Percentiles rank a stretch among this genome's conserved stretches.
Evolutionary conservation across 2,888 invertebrate genomes (phyloP).

Genomic region (Yponomeuta cagnagella): DNA sequence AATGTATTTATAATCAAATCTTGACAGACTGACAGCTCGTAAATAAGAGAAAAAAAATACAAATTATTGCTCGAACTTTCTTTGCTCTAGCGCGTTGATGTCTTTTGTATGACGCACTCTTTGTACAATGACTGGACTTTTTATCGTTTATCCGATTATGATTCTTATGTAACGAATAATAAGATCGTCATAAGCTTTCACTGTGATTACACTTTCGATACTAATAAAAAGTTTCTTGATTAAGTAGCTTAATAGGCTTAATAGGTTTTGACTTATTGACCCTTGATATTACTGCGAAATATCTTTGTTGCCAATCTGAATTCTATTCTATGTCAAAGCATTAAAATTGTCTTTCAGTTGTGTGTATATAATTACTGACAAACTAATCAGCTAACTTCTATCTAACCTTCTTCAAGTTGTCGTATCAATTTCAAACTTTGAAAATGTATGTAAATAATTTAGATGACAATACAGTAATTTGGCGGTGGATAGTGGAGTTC

Average conservation of each 20-base stretch:
- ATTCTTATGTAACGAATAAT: neutral
- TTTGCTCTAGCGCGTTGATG: constrained; percentile 13
- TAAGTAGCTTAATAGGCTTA: neutral
- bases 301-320: neutral
- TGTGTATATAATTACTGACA: too few relatives aligned
- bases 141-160: neutral
- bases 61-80: constrained; percentile 11
- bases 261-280: neutral
- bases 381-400: too few relatives aligned
- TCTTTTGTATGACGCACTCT: constrained; percentile 14
- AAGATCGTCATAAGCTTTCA: neutral
- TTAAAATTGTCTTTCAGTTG: too few relatives aligned
- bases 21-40: constrained; percentile 2
- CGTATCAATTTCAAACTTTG: too few relatives aligned
- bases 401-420: too few relatives aligned
- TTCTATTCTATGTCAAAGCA: too few relatives aligned
- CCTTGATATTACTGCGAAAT: neutral
- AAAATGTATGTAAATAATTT: neutral
- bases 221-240: neutral
- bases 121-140: neutral
- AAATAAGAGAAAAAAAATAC: constrained; percentile 1
- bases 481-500: neutral
- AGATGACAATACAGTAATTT: neutral
- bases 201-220: neutral
- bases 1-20: neutral